Percentiles rank a stretch among this genome's conserved stretches.
phyloP scores from a whole-genome alignment of 92 coral and sea anemone species.

The Parazoanthus darwini region DNA sequence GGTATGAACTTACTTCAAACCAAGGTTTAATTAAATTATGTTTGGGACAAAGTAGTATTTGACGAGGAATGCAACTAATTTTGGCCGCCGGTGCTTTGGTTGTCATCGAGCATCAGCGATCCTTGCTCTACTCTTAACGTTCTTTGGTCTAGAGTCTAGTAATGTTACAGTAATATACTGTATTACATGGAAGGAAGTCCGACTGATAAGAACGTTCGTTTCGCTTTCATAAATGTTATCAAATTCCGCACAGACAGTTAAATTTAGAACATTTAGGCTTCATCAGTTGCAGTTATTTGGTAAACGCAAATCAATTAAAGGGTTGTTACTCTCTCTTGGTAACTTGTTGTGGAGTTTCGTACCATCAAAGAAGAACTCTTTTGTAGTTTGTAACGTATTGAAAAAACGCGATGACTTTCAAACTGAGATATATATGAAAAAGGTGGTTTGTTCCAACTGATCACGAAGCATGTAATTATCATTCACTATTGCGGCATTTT shows the following conservation, averaged over 20 bases:
- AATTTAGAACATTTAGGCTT: not conserved
- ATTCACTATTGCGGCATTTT: slow-evolving; percentile 17
- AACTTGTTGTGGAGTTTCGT: not conserved
- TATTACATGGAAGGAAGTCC: not conserved
- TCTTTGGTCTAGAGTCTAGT: no score
- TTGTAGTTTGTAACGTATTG: not conserved
- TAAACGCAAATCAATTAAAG: not conserved
- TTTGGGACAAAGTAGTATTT: not conserved
- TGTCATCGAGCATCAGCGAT: not conserved
- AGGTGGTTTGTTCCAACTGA: not conserved
- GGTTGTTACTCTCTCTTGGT: not conserved
- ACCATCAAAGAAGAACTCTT: not conserved
- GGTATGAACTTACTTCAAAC: no score
- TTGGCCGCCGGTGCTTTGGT: not conserved
- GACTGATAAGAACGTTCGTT: no score
- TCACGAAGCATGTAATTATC: not conserved
- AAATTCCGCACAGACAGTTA: not conserved
- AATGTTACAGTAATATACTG: not conserved
- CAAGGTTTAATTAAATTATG: not conserved
- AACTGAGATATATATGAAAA: not conserved
- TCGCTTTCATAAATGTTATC: not conserved
- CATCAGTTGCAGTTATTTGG: not conserved
- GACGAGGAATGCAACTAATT: not conserved
- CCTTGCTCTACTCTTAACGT: not conserved
- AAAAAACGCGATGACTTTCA: not conserved